Base-by-base conservation (phyloP, 2,113 vertebrate species). In the Anarhynchus alexandrinus region DNA sequence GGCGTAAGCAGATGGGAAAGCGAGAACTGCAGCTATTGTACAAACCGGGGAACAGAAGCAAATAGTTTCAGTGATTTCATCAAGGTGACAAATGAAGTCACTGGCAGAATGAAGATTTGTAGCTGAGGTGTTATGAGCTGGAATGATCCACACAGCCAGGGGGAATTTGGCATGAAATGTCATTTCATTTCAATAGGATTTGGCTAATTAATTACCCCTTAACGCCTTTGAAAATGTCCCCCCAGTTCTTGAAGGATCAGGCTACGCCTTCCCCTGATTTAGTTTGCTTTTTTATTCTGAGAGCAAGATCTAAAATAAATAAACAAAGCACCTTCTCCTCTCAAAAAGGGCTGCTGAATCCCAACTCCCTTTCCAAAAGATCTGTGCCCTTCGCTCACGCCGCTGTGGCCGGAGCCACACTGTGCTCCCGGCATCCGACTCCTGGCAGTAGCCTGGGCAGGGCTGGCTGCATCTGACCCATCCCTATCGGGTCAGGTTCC, bases 401-500 rank as follows among this genome's bases (percentile, higher is more conserved):
- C 2, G 5, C 36, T 2, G 2, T 40, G 54, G n/a, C 54, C 2
- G 2, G 55, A 71, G 5, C 8, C 1, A 0, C 17, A 23, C 54
- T 76, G 30, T 47, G 36, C 15, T 55, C 10, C n/a, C 2, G 2
- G 42, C 25, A 40, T 5, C 7, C 0, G 0, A 14, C 47, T 61
- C 54, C 70, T 5, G 18, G 54, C 57, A 72, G 40, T 18, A 25
- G 38, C 77, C 42, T 49, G 45, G 34, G 42, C 25, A 81, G 55
- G 40, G 51, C 72, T 70, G 49, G 6, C 32, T 79, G 74, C 0
- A 3, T 26, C 43, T 20, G 12, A 32, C 29, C 26, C 19, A 9
- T 36, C 34, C 11, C 30, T 70, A 10, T 21, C 12, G 3, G 27
- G 5, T 21, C 29, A 42, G 10, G 21, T 29, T 9, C 12, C 66